A percentile compares a stretch with the other conserved stretches of the same genome.
These are phyloP conservation scores for Monomorium pharaonis DNA, from an alignment of 1,140 invertebrate species.

Conservation along the genomic window DNA sequence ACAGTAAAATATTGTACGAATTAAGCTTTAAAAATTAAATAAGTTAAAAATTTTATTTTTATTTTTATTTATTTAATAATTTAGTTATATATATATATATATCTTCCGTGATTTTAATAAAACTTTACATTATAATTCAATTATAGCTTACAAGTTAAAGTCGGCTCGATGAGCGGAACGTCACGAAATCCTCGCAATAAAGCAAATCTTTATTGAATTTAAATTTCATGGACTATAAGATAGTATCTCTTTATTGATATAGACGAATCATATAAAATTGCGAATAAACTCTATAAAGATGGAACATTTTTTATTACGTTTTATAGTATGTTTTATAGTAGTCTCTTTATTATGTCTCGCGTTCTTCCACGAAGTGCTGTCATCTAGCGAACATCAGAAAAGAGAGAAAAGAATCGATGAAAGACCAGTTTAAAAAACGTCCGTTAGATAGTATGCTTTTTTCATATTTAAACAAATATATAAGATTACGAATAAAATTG, in stretches of 20 bases:
- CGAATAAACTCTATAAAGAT: neutral
- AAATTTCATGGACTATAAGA: neutral
- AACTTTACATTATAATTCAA: neutral
- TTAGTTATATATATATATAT: too few relatives aligned
- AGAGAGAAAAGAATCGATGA: neutral
- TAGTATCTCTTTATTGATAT: neutral
- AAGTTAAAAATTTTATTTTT: neutral
- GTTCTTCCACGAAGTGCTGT: slow-evolving; percentile 4
- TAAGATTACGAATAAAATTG: neutral
- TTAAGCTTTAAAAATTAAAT: neutral
- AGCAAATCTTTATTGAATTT: slow-evolving; percentile 10
- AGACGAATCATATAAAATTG: neutral
- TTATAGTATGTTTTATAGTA: neutral
- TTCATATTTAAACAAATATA: neutral
- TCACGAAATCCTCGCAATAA: neutral
- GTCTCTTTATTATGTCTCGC: neutral
- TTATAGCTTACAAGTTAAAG: neutral
- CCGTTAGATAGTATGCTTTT: neutral
- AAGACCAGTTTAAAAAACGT: neutral
- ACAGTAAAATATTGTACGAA: neutral
- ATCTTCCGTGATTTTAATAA: neutral
- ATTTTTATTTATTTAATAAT: neutral
- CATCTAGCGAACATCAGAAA: slow-evolving; percentile 5
- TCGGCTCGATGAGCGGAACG: neutral
- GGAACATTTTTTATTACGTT: neutral